Evolutionary conservation across 2,797 vertebrate genomes (phyloP).

Genomic region (Sebastes flavidus): DNA sequence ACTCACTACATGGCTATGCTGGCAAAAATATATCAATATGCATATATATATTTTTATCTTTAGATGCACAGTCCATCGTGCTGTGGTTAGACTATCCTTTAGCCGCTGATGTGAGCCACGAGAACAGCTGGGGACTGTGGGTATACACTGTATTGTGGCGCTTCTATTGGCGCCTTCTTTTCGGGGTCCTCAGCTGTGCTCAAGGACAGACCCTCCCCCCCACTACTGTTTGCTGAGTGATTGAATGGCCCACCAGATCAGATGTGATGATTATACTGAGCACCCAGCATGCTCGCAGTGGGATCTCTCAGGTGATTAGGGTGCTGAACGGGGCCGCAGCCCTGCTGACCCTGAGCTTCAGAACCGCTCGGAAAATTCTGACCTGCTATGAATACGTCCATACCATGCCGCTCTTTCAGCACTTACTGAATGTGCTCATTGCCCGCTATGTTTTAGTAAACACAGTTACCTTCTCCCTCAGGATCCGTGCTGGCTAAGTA

Average conservation of each 20-base stretch:
- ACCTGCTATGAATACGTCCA: slow-evolving; percentile 35
- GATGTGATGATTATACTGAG: slow-evolving; percentile 65
- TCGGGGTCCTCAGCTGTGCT: slow-evolving; percentile 70
- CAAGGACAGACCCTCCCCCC: slow-evolving; percentile 53
- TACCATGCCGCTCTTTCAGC: slow-evolving; percentile 58
- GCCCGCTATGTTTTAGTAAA: slow-evolving; percentile 48
- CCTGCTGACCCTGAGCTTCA: slow-evolving; percentile 60
- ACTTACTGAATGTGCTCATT: slow-evolving; percentile 48
- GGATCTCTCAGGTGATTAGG: slow-evolving; percentile 72
- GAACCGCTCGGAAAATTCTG: slow-evolving; percentile 42
- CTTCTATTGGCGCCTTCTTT: slow-evolving; percentile 26
- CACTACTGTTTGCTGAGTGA: slow-evolving; percentile 63
- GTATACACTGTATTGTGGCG: slow-evolving; percentile 18
- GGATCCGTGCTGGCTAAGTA: slow-evolving; percentile 37
- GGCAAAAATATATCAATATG: slow-evolving; percentile 8
- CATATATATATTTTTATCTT: slow-evolving; percentile 12
- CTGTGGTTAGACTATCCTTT: slow-evolving; percentile 12
- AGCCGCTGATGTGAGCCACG: slow-evolving; percentile 28
- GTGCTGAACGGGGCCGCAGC: slow-evolving; percentile 55
- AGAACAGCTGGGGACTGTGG: slow-evolving; percentile 63
- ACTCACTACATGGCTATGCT: not conserved
- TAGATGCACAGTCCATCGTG: not conserved
- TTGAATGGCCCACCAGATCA: slow-evolving; percentile 64
- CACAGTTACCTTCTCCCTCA: slow-evolving; percentile 53
- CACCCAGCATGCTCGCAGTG: slow-evolving; percentile 26